Conservation (phyloP, 2,888 invertebrate genomes). For the Tachina grossa region DNA sequence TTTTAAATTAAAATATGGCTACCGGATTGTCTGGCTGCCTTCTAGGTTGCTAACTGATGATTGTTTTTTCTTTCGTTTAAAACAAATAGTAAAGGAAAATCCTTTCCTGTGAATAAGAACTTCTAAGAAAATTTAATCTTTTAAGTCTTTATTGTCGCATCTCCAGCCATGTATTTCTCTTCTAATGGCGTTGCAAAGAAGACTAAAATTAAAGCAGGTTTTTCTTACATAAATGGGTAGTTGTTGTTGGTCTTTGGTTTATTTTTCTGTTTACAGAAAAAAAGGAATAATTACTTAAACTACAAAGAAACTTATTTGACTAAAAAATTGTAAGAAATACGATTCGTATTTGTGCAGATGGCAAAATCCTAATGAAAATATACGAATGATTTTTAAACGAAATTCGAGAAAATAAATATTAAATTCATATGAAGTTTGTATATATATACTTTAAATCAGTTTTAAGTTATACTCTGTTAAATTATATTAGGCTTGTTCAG, state of each 20-base stretch:
- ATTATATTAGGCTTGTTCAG: no score
- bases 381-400: background rate
- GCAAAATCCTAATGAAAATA: background rate
- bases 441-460: no score
- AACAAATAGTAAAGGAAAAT: background rate
- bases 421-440: no score
- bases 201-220: slow-evolving; percentile 30
- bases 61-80: background rate
- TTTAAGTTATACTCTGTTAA: no score
- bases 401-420: no score
- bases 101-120: background rate
- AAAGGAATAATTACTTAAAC: slow-evolving; percentile 32
- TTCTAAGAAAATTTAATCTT: slow-evolving; percentile 45
- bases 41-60: no score
- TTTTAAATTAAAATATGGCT: no score
- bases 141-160: slow-evolving; percentile 34
- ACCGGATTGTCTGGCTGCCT: no score
- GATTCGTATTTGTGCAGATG: background rate
- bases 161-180: slow-evolving; percentile 3
- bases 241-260: background rate
- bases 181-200: slow-evolving; percentile 12
- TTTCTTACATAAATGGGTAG: background rate
- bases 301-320: slow-evolving; percentile 3
- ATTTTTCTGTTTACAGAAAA: background rate
- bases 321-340: background rate